These are phyloP conservation scores for Drosophila bipectinata DNA, from an alignment of 1,140 invertebrate species.

Conservation along the genomic window DNA sequence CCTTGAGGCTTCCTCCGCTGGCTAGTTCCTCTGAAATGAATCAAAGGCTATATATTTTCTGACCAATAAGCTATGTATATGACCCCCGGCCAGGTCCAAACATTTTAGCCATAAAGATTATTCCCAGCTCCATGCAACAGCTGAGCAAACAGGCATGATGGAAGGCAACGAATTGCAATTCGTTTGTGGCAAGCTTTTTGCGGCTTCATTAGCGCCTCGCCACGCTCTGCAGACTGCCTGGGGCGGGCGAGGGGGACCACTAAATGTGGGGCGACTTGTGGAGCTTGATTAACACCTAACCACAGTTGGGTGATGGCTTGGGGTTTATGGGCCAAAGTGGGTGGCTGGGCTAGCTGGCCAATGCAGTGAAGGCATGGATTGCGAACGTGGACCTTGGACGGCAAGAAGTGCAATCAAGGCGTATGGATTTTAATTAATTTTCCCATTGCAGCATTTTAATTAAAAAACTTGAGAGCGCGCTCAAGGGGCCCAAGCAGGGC, in stretches of 20 bases:
- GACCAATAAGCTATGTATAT: not conserved
- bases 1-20: too few species aligned
- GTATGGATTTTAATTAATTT: slow-evolving; percentile 80
- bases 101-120: slow-evolving; percentile 1
- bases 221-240: not conserved
- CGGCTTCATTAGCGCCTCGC: slow-evolving; percentile 70
- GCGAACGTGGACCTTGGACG: slow-evolving; percentile 3
- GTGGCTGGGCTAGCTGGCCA: too few species aligned
- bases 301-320: not conserved
- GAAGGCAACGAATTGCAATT: slow-evolving; percentile 39
- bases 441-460: slow-evolving; percentile 67
- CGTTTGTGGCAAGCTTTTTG: slow-evolving; percentile 55
- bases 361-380: too few species aligned
- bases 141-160: slow-evolving; percentile 7
- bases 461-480: slow-evolving; percentile 62
- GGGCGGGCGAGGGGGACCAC: too few species aligned
- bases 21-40: too few species aligned
- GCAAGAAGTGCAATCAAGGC: slow-evolving; percentile 59
- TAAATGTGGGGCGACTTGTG: not conserved
- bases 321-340: too few species aligned
- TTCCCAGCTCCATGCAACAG: slow-evolving; percentile 12
- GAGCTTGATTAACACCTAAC: slow-evolving; percentile 58
- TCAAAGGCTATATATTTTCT: not conserved
- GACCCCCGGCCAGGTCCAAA: not conserved
- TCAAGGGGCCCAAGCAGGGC: not conserved